phyloP scores from a whole-genome alignment of 2,113 vertebrate species.

The Takifugu flavidus region DNA sequence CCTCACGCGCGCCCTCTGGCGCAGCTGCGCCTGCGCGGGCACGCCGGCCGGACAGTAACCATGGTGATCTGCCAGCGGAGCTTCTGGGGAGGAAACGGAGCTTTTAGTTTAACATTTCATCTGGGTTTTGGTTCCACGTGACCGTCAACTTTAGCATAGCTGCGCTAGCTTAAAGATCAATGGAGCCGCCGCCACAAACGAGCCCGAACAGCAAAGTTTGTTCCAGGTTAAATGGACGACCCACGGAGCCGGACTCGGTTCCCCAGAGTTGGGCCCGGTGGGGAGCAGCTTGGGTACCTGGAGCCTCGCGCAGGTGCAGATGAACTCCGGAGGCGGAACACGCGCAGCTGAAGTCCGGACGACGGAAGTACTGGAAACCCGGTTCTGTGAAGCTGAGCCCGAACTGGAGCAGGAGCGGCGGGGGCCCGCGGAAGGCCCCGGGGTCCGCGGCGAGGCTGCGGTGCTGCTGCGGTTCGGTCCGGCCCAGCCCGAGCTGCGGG shows the following conservation, averaged over 20 bases:
- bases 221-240: too few relatives aligned
- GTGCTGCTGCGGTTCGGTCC: background rate
- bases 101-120: too few relatives aligned
- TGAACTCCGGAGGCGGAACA: constrained; percentile 7
- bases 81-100: background rate
- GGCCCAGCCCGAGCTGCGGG: constrained; percentile 29
- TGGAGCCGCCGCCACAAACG: too few relatives aligned
- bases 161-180: too few relatives aligned
- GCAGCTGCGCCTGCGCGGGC: background rate
- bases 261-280: too few relatives aligned
- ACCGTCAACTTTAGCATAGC: too few relatives aligned
- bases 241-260: too few relatives aligned
- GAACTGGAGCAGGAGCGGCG: constrained; percentile 13
- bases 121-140: too few relatives aligned
- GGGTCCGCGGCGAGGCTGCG: background rate
- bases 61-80: constrained; percentile 2
- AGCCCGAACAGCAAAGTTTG: background rate
- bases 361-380: constrained; percentile 27
- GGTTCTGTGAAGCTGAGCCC: constrained; percentile 24
- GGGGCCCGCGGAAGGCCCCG: background rate
- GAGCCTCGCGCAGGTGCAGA: constrained; percentile 1
- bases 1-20: constrained; percentile 53
- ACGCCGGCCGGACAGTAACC: background rate
- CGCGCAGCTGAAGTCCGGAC: constrained; percentile 16
- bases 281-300: constrained; percentile 8